Base-by-base conservation (phyloP, 2,797 vertebrate genomes). In the Poeciliopsis infans region DNA sequence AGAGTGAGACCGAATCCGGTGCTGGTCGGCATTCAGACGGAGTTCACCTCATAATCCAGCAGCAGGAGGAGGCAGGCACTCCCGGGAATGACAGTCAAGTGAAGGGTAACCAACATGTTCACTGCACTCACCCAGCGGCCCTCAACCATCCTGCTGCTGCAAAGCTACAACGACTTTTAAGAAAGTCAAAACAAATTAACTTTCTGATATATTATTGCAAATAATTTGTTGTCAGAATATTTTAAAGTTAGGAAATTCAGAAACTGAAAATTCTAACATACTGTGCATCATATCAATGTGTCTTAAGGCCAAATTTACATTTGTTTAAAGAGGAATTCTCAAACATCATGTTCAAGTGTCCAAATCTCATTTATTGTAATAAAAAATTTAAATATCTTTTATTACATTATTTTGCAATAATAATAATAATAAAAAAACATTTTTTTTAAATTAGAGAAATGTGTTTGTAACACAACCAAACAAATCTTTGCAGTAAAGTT, bases 1-100 rank as follows among this genome's bases (percentile, higher is more conserved):
- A 49, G 70, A 71, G 51, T 0, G 71, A 79, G 70, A 55, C 64
- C 2, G 81, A 84, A 33, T 84, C 66, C 36, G 36, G 71, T 79
- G 79, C 88, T 83, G 75, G 88, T 91, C 85, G 53, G 76, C 83
- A 91, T 89, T 89, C 90, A 91, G 85, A 89, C 79, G 82, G 83
- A 93, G 88, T 90, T 92, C 86, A 87, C 59, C 75, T 78, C 90
- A 92, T 93, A 91, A 93, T 94, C 91, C 86, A 83, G 82, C 49
- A 78, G 73, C 68, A 72, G 76, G 78, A 83, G 82, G 79, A 78
- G 90, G 81, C 20, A 82, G 85, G 76, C 79, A 46, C 83, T 89
- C 87, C 64, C 69, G 89, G 91, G 88, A 88, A 80, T 89, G 85
- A 87, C 87, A 85, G 87, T 87, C 82, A 87, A 88, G 82, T 33